phyloP scores from a whole-genome alignment of 2,113 vertebrate species.

The Erythrolamprus reginae region DNA sequence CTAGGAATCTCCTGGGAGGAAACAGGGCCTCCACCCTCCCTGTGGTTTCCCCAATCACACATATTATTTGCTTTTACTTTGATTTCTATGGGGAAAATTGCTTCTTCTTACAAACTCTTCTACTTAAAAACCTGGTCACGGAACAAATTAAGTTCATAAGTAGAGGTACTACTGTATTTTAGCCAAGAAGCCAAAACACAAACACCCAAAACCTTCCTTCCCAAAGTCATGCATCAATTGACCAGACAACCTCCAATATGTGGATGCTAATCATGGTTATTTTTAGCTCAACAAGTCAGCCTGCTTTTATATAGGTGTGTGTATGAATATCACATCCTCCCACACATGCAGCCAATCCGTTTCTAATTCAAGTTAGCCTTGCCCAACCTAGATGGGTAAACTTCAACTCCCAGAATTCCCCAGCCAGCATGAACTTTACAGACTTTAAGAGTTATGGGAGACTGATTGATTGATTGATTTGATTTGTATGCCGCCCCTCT shows the following conservation, averaged over 20 bases:
- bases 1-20: no score
- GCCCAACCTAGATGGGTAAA: background rate
- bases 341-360: background rate
- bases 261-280: slow-evolving; percentile 12
- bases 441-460: background rate
- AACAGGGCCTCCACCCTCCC: no score
- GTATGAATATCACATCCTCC: background rate
- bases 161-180: no score
- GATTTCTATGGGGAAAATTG: no score
- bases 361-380: background rate
- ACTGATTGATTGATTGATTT: no score
- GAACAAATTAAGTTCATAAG: no score
- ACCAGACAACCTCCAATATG: slow-evolving; percentile 22
- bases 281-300: background rate
- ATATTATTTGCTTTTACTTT: no score
- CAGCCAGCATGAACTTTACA: background rate
- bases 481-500: no score
- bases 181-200: background rate
- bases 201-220: background rate
- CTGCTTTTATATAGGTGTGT: background rate
- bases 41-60: no score
- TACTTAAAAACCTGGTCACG: no score
- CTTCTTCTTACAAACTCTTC: no score
- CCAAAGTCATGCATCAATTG: background rate
- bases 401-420: background rate